Evolutionary conservation across 2,797 vertebrate genomes (phyloP), one percentile per base, ranked within the genome.

Genomic region (Peromyscus aztecus): DNA sequence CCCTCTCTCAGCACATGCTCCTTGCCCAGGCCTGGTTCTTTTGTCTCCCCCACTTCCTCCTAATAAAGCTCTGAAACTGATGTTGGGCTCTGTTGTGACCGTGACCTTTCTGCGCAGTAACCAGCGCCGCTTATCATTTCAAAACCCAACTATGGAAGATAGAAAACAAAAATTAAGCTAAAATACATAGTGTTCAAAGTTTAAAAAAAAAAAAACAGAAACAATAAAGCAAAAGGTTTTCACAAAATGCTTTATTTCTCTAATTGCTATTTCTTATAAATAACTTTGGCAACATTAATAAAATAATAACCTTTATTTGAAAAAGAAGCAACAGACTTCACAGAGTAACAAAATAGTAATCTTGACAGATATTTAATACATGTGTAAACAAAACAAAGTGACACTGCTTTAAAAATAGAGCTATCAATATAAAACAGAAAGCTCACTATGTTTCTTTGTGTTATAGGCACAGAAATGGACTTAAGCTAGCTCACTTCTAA

Each of bases 301-400:
- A 97, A 96, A 97, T 96, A 97, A 95, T 78, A 97, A 92, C 90
- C 69, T 96, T 95, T 43, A 91, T 96, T 80, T 97, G 55, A 90
- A 94, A 90, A 40, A 94, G 97, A 95, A 98, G 96, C 96, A 92
- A 83, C 95, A 84, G 88, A 97, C 87, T 94, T 94, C 94, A 97
- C 87, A 90, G 67, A 34, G 46, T 81, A 97, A 97, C 91, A 98
- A 98, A 98, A 98, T 97, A 97, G 96, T 91, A 97, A 97, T 97
- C 82, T 95, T 94, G 94, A 95, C 97, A 95, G 81, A 91, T 97
- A 97, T 86, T 95, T 75, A 94, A 96, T 96, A 94, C 85, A 95
- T 94, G 76, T 96, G 85, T 94, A 97, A 97, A 97, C 94, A 96
- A 93, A 95, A 93, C 91, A 97, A 98, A 97, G 97, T 98, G 95